Conservation (phyloP, 2,888 invertebrate genomes). For the Cryptophagus acutangulus region DNA sequence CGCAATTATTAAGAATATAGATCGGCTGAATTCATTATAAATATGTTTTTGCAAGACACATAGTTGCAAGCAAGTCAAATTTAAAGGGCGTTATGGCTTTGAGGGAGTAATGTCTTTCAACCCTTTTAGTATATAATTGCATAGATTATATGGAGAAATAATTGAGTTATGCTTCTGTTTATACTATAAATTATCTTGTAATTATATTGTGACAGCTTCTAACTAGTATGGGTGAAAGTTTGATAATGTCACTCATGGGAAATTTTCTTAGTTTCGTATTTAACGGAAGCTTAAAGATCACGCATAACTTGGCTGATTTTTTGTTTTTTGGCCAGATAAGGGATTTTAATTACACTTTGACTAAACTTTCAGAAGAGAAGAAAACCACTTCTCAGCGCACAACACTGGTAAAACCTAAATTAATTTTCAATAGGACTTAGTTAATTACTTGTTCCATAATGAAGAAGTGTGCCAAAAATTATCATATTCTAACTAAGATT, state of each 20-base stretch:
- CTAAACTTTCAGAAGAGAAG: constrained; percentile 12
- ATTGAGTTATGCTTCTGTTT: constrained; percentile 24
- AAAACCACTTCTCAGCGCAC: no score
- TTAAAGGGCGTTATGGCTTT: constrained; percentile 10
- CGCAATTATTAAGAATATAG: constrained; percentile 19
- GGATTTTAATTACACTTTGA: constrained; percentile 16
- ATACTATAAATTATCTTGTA: constrained; percentile 26
- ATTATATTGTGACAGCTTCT: constrained; percentile 26
- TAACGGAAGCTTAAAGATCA: constrained; percentile 12
- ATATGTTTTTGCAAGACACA: background rate
- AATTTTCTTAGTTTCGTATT: constrained; percentile 17
- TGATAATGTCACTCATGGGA: constrained; percentile 22
- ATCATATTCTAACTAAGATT: no score
- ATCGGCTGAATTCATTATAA: no score
- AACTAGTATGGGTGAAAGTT: constrained; percentile 23
- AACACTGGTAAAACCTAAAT: no score
- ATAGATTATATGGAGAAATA: constrained; percentile 25
- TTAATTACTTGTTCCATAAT: no score
- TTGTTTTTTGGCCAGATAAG: constrained; percentile 17
- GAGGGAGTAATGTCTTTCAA: constrained; percentile 14
- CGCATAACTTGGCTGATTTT: constrained; percentile 12
- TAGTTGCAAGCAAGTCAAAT: background rate
- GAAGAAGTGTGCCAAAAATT: no score
- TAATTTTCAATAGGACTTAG: no score
- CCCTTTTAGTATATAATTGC: constrained; percentile 22